Conservation (phyloP, 2,888 invertebrate genomes). For the Ochropleura leucogaster region DNA sequence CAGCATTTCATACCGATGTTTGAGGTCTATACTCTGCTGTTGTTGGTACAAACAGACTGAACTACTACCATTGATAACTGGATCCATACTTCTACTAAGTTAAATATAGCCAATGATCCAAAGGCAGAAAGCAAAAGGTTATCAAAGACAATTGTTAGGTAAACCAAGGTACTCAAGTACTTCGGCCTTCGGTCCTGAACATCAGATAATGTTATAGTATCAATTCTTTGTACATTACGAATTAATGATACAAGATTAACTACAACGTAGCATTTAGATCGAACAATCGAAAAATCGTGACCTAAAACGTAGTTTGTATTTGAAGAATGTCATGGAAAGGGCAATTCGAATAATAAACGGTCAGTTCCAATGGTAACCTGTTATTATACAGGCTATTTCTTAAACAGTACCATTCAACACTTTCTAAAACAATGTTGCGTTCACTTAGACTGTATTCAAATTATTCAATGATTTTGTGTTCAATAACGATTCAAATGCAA, state of each 20-base stretch:
- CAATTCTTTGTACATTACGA: constrained; percentile 56
- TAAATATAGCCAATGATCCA: constrained; percentile 14
- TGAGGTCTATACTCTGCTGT: constrained; percentile 18
- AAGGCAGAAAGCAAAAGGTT: constrained; percentile 21
- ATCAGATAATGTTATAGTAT: constrained; percentile 56
- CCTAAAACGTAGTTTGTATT: constrained; percentile 71
- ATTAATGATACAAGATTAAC: constrained; percentile 65
- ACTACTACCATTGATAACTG: not conserved
- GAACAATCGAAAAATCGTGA: constrained; percentile 79
- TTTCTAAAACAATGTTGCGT: constrained; percentile 85
- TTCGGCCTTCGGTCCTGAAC: constrained; percentile 38
- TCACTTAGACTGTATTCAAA: constrained; percentile 82
- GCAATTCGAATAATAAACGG: constrained; percentile 76
- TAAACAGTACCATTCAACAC: constrained; percentile 79
- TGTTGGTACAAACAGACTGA: constrained; percentile 11
- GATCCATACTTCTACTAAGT: not conserved
- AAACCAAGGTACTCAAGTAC: constrained; percentile 34
- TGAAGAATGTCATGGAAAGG: constrained; percentile 83
- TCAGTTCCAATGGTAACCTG: constrained; percentile 73
- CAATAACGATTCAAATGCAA: constrained; percentile 74
- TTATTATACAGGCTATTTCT: constrained; percentile 74
- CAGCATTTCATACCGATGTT: constrained; percentile 56
- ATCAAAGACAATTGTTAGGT: constrained; percentile 34
- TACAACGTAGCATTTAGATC: constrained; percentile 67
- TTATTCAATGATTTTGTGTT: constrained; percentile 80